Base-by-base conservation (phyloP, 37 sponge, comb jelly and placozoan species). In the Tethya wilhelma region DNA sequence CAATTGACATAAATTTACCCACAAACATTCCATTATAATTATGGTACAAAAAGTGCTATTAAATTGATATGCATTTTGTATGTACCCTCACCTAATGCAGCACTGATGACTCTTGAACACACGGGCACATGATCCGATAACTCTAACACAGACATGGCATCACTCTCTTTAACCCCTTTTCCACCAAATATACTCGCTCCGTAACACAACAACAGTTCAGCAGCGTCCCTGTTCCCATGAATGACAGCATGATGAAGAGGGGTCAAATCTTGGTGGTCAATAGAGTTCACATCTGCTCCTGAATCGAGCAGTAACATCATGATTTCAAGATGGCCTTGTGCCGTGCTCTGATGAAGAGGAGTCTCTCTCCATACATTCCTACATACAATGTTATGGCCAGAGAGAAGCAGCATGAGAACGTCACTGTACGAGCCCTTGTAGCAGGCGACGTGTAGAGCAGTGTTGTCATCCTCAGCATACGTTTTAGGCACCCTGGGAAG, bases 221-320 rank as follows among this genome's bases (percentile, higher is more conserved):
- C 67, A 3, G 85, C 74, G 29, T 92, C 67, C 42, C 43, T 70
- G 36, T 87, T 92, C 23, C 81, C 81, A 37, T 84, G 85, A 14
- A 92, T 84, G 36, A 92, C 74, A 0, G 93, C 88, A 17, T 87
- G 88, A 56, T 92, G 89, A 0, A 92, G 79, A 55, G 93, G 93
- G 53, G 93, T 87, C 8, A 85, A 56, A 72, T 53, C 45, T 59
- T 92, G 77, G 56, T 84, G 79, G 77, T 92, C 93, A 2, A 30
- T 25, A n/a, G 71, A 78, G 43, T 92, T 92, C 31, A 92, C 93
- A 38, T 73, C 39, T 4, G 93, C 85, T 14, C 85, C 80, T 25
- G 81, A 60, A 42, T 92, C 93, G 40, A 92, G 60, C 38, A 92
- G 78, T 2, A 92, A 44, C 67, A 92, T 36, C 86, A 92, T 87